Base-by-base conservation (phyloP, 2,113 vertebrate genomes). In the Catharus fuscescens region DNA sequence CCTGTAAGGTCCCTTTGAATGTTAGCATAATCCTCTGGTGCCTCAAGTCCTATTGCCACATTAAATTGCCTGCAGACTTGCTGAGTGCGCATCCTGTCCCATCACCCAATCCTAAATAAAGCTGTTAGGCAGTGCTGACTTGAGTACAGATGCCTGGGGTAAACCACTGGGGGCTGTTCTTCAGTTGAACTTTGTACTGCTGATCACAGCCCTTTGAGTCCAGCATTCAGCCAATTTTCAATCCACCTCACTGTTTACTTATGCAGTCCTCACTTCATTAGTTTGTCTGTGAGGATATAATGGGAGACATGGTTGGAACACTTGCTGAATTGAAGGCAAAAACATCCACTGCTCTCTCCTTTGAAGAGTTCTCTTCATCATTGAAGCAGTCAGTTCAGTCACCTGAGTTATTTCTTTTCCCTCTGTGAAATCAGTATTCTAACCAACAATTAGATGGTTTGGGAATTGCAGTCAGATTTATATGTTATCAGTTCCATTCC, bases 61-160 rank as follows among this genome's bases (percentile, higher is more conserved):
- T 69, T 60, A 21, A 17, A 38, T 15, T 17, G 19, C 29, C 19
- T 60, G 14, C 14, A 78, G 44, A 65, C 29, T 70, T 85, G 34
- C 19, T 60, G 54, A 60, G 34, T 5, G 20, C 73, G 6, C 20
- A 65, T 28, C 54, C 54, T 69, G 18, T 67, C 29, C 38, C 13
- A 31, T 72, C 40, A n/a, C 13, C 20, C 52, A 47, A 34, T 59
- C 12, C 36, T 38, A 54, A 69, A 40, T 18, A 31, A 59, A 67
- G 29, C 19, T 54, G 6, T 28, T 62, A 31, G 42, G 18, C 18
- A 32, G 9, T 76, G 20, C 26, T 44, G 14, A 7, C 2, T 16
- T 15, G 17, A 61, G 23, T 6, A 3, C 2, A n/a, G 60, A 38
- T 26, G 0, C 0, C 34, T 42, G 34, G 24, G 19, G 19, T 50